These are phyloP conservation scores for Muschampia plurimacula DNA, from an alignment of 2,888 invertebrate species.

Conservation along the genomic window DNA sequence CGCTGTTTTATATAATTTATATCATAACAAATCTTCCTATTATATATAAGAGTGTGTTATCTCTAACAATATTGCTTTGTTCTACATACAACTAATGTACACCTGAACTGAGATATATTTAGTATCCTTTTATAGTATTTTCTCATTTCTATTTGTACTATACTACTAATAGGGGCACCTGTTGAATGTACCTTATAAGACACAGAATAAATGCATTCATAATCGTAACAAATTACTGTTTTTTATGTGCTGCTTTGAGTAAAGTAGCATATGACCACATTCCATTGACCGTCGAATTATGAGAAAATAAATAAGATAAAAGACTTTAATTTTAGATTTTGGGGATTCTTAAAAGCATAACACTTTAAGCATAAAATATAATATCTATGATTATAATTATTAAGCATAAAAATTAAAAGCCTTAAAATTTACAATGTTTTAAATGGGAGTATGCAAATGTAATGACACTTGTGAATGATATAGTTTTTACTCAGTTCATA, in stretches of 20 bases:
- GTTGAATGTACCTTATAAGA: constrained; percentile 17
- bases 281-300: not conserved
- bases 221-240: not conserved
- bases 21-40: not conserved
- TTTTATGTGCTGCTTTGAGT: not conserved
- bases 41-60: not conserved
- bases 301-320: too few species aligned
- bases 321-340: too few species aligned
- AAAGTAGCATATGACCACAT: not conserved
- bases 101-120: constrained; percentile 1
- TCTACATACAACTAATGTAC: not conserved
- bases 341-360: too few species aligned
- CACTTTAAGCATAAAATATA: too few species aligned
- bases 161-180: constrained; percentile 10
- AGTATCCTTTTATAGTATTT: constrained; percentile 14
- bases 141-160: not conserved
- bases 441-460: too few species aligned
- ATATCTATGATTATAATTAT: too few species aligned
- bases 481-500: too few species aligned
- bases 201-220: not conserved
- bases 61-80: constrained; percentile 15
- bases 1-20: not conserved
- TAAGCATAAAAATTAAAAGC: too few species aligned
- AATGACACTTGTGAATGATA: too few species aligned
- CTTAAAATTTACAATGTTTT: too few species aligned